Evolutionary conservation across 1,140 invertebrate genomes (phyloP).

Genomic region (Protaetia brevitarsis): DNA sequence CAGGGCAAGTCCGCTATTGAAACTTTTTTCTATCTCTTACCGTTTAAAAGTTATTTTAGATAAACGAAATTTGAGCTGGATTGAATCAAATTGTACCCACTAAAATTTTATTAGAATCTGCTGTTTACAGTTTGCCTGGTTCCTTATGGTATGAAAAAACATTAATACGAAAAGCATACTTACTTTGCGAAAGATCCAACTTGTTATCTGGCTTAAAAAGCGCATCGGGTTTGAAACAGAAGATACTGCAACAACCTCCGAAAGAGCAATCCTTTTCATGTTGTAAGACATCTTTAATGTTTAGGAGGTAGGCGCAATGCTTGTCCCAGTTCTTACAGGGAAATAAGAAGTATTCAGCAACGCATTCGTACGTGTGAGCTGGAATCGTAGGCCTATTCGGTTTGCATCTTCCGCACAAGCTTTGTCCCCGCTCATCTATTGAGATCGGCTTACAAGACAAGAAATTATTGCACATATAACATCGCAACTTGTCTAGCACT

Average conservation of each 20-base stretch:
- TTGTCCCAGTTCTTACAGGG: slow-evolving; percentile 42
- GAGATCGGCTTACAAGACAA: slow-evolving; percentile 40
- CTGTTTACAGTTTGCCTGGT: no score
- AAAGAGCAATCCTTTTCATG: slow-evolving; percentile 41
- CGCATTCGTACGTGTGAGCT: slow-evolving; percentile 36
- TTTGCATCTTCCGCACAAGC: slow-evolving; percentile 39
- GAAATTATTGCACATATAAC: slow-evolving; percentile 36
- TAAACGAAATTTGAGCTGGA: no score
- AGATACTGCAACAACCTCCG: slow-evolving; percentile 29
- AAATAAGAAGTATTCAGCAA: slow-evolving; percentile 40
- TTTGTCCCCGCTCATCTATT: slow-evolving; percentile 30
- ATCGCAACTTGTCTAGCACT: slow-evolving; percentile 31
- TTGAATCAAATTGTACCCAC: no score
- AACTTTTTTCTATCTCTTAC: no score
- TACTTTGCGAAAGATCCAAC: slow-evolving; percentile 27
- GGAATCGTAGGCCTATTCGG: background rate
- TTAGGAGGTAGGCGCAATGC: slow-evolving; percentile 36
- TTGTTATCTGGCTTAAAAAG: slow-evolving; percentile 37
- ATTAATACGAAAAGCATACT: background rate
- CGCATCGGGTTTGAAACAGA: slow-evolving; percentile 34
- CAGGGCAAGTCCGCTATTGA: no score
- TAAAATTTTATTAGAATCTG: no score
- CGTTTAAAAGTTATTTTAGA: no score
- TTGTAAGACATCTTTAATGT: slow-evolving; percentile 38
- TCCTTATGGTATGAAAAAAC: no score